phyloP scores from a whole-genome alignment of 2,797 vertebrate species.

The Paguma larvata region DNA sequence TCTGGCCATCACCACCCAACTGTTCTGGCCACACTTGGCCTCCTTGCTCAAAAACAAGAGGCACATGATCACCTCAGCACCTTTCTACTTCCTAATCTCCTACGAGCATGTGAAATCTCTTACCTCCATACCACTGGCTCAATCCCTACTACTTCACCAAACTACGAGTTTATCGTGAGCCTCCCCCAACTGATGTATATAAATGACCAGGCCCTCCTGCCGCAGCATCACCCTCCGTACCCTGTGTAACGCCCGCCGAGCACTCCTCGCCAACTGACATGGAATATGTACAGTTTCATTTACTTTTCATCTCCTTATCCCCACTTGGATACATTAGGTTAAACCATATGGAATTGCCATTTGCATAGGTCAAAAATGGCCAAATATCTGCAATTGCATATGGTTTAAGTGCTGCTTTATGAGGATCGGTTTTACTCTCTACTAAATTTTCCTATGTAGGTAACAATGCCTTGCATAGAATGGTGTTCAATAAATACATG shows the following conservation, averaged over 20 bases:
- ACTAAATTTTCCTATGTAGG: background rate
- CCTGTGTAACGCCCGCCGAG: background rate
- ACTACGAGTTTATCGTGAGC: background rate
- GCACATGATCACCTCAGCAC: fast-evolving
- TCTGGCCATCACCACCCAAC: background rate
- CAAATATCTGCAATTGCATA: background rate
- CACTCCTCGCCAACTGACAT: background rate
- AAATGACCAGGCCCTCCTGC: background rate
- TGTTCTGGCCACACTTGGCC: background rate
- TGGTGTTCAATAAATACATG: background rate
- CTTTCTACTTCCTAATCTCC: background rate
- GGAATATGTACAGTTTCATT: background rate
- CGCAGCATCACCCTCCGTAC: background rate
- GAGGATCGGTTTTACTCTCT: background rate
- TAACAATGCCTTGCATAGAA: background rate
- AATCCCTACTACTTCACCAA: background rate
- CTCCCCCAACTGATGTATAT: background rate
- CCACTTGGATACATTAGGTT: background rate
- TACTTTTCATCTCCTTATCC: background rate
- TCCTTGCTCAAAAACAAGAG: background rate
- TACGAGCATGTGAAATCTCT: background rate
- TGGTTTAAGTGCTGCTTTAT: constrained; percentile 31
- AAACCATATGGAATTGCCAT: background rate
- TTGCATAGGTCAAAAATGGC: background rate
- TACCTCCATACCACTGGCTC: background rate